Base-by-base conservation (phyloP, 2,888 invertebrate species). In the Lucinisca nassula region DNA sequence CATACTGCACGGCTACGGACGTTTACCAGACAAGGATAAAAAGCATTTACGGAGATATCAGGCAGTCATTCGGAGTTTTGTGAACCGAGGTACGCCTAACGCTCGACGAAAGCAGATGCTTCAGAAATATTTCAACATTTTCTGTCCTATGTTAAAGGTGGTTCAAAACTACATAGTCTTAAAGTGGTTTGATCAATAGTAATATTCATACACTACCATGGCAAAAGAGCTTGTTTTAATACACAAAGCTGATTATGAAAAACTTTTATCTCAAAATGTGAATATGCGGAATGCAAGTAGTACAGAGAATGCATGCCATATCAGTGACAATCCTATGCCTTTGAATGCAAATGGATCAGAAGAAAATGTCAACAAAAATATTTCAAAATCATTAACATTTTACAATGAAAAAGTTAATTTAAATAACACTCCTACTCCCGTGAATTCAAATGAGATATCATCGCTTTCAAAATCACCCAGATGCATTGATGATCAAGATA, bases 191-290 rank as follows among this genome's bases (percentile, higher is more conserved):
- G n/a, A n/a, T n/a, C n/a, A n/a, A n/a, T n/a, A n/a, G n/a, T n/a
- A n/a, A n/a, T n/a, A n/a, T n/a, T n/a, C n/a, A n/a, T n/a, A n/a
- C n/a, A n/a, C n/a, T n/a, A n/a, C n/a, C n/a, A 49, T 49, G 51
- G 51, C n/a, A n/a, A n/a, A n/a, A n/a, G n/a, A n/a, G n/a, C n/a
- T n/a, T n/a, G n/a, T n/a, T 67, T 61, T 67, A 67, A 32, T 67
- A 67, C 67, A 32, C 35, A 67, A 67, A 67, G 67, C 67, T 6
- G 35, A 67, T 35, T 67, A 67, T 35, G 67, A 67, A 67, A 67
- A 67, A 67, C 67, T 67, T 17, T 21, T 67, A 21, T 67, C 32
- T 61, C 6, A 61, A 30, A 61, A 24, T 61, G 51, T 51, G n/a
- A 51, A 51, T 51, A 51, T 51, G 3, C 51, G 51, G 8, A 51